A percentile compares a stretch with the other conserved stretches of the same genome.
Evolutionary conservation across 2,113 vertebrate species (phyloP).

Genomic region (Amblyornis subalaris): DNA sequence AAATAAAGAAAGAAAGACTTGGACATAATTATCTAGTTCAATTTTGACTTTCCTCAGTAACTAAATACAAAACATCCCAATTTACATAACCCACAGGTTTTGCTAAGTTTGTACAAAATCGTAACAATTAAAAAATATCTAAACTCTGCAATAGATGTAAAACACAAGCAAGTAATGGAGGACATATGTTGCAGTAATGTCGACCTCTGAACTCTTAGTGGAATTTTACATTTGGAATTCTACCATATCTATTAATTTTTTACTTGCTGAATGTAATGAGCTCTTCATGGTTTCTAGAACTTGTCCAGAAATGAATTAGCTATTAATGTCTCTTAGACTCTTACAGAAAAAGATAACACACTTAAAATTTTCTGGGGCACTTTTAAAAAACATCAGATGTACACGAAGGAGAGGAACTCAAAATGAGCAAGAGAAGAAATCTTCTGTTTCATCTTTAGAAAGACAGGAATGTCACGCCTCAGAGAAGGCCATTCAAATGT

Average conservation of each 20-base stretch:
- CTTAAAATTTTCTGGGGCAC: neutral
- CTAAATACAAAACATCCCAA: constrained; percentile 37
- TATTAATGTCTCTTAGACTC: neutral
- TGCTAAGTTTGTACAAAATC: constrained; percentile 21
- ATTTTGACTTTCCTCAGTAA: constrained; percentile 38
- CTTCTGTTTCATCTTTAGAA: neutral
- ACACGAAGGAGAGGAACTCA: neutral
- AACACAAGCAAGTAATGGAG: neutral
- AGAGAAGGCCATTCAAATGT: neutral
- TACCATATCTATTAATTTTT: constrained; percentile 18
- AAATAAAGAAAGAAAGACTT: constrained; percentile 17
- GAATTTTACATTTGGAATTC: constrained; percentile 52
- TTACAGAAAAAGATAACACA: neutral
- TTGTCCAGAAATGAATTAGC: neutral
- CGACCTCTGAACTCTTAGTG: constrained; percentile 16
- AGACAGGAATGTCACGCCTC: neutral
- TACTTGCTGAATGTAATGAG: neutral
- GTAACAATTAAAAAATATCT: neutral
- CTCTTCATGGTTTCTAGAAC: neutral
- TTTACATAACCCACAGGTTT: constrained; percentile 45
- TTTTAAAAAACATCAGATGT: neutral
- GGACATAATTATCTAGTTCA: constrained; percentile 44
- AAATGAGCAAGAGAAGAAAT: neutral
- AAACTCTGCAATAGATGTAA: neutral
- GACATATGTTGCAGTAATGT: neutral